Evolutionary conservation across 2,797 vertebrate genomes (phyloP), one percentile per base, ranked within the genome.

Genomic region (Galaxias olidus): DNA sequence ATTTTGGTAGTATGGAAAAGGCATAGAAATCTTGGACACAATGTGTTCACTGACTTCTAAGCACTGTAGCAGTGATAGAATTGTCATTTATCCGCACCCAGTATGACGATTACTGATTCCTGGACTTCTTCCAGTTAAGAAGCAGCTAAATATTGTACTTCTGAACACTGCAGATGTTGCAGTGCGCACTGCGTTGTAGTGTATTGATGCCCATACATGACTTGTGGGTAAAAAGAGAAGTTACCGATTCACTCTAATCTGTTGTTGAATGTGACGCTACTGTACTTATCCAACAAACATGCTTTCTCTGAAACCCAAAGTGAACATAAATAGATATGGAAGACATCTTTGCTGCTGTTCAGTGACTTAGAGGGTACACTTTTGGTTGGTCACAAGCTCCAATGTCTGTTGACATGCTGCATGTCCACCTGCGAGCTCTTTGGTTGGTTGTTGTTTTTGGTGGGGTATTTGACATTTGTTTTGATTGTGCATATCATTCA

Each of bases 261-360:
- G 18, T 18, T 59, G 56, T 60, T 81, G 82, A 87, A 81, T 86
- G 82, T 87, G 80, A 63, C 6, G 2, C 46, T 17, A 30, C 50
- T 68, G 71, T 61, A 30, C 15, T 49, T 60, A 17, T 13, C 59
- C 59, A 4, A n/a, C 4, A 60, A 48, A 6, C 52, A 19, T 15
- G 51, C 49, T 75, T 10, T 17, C 51, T 56, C 30, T 19, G 44
- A 10, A 63, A 48, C 40, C 51, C 13, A 10, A 30, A 10, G 45
- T 56, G 41, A 17, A 15, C n/a, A 6, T 4, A 9, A 20, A 61
- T 1, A 40, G 40, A 10, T 13, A 54, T 14, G 9, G 8, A 8
- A 42, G 54, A 56, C 54, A 59, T 19, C 43, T 10, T 60, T 10
- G 73, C 57, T 8, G 54, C 41, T 52, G 0, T 41, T 60, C 12